Conservation (phyloP, 1,140 invertebrate species). For the Conus betulinus region DNA sequence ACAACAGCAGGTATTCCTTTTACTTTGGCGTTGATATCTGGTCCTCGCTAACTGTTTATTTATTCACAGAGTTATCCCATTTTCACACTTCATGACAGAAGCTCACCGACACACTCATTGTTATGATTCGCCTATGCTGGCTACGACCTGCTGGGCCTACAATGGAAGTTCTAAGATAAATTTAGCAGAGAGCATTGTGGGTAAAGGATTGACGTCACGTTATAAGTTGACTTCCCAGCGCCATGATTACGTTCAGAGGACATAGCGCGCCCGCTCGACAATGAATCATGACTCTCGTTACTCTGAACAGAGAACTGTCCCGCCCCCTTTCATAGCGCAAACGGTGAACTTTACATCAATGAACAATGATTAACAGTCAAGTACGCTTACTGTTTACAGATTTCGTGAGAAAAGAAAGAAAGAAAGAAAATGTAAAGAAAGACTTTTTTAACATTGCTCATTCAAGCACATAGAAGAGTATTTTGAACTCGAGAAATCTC, state of each 20-base stretch:
- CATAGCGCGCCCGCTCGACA: not conserved
- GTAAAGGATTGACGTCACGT: conserved; percentile 17
- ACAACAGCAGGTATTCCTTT: not conserved
- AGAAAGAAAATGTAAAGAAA: no score
- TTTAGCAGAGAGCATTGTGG: conserved; percentile 18
- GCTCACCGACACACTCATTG: not conserved
- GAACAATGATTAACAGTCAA: not conserved
- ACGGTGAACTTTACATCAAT: not conserved
- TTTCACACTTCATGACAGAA: not conserved
- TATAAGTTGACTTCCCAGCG: not conserved
- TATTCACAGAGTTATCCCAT: not conserved
- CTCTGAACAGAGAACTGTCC: not conserved
- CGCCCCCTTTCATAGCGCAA: not conserved
- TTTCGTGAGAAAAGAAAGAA: not conserved
- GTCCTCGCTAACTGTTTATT: not conserved
- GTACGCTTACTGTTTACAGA: not conserved
- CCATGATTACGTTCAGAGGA: not conserved
- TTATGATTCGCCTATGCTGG: not conserved
- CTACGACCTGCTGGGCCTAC: not conserved
- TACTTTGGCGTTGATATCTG: not conserved
- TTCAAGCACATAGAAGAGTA: no score
- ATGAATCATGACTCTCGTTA: not conserved
- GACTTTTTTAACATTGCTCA: no score
- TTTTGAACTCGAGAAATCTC: no score
- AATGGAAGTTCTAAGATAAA: conserved; percentile 17